phyloP scores from a whole-genome alignment of 2,113 vertebrate species.

The Dendropsophus ebraccatus region DNA sequence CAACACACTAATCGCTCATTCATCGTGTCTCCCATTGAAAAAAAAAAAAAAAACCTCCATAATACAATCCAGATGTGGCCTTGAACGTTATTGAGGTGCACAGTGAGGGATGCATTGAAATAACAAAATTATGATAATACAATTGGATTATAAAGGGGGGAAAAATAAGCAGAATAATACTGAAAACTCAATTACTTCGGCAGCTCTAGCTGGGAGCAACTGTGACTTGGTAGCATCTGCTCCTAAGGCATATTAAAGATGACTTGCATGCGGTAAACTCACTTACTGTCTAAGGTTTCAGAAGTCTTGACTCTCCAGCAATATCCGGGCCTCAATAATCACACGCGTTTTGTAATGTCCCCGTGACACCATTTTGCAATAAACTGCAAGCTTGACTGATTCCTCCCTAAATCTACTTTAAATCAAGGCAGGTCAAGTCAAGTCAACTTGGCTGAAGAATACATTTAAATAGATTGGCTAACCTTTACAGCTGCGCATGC shows the following conservation, averaged over 20 bases:
- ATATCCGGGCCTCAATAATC: conserved; percentile 42
- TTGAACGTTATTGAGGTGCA: conserved; percentile 68
- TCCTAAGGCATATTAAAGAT: conserved; percentile 69
- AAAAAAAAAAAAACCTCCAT: too few species aligned
- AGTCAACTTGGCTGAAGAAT: conserved; percentile 56
- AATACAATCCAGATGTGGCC: conserved; percentile 61
- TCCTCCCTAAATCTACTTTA: conserved; percentile 30
- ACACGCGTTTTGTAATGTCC: conserved; percentile 30
- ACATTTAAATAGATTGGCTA: conserved; percentile 45
- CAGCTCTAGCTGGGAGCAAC: conserved; percentile 64
- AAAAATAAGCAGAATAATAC: conserved; percentile 67
- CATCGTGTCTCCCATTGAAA: conserved; percentile 38
- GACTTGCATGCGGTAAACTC: conserved; percentile 62
- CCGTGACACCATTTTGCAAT: conserved; percentile 43
- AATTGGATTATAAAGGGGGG: conserved; percentile 76
- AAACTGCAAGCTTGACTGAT: conserved; percentile 30
- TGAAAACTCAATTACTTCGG: conserved; percentile 68
- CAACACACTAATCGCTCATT: conserved; percentile 46
- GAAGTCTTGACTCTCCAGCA: conserved; percentile 57
- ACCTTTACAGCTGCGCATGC: conserved; percentile 30
- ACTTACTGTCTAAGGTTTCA: conserved; percentile 44
- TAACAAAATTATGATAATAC: conserved; percentile 82
- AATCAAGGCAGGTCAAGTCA: conserved; percentile 11
- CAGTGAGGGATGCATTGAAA: conserved; percentile 71
- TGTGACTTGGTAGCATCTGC: conserved; percentile 60